Conservation (phyloP, 2,888 invertebrate genomes). For the Drosophila testacea region DNA sequence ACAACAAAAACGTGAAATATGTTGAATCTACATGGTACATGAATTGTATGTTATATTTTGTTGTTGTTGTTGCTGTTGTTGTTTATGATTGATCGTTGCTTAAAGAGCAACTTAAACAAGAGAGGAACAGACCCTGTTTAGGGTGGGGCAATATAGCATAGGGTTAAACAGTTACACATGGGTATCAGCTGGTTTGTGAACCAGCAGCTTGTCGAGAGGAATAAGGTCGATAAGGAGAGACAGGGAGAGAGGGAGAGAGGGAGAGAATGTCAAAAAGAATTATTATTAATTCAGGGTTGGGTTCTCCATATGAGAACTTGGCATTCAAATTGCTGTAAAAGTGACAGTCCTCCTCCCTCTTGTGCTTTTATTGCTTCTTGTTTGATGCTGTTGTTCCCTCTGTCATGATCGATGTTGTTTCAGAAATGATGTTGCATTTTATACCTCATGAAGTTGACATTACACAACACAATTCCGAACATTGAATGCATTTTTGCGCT, state of each 20-base stretch:
- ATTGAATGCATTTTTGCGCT: slow-evolving; percentile 57
- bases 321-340: slow-evolving; percentile 63
- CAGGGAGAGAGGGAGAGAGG: not conserved
- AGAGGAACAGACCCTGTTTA: slow-evolving; percentile 22
- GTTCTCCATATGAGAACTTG: slow-evolving; percentile 43
- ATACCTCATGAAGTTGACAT: slow-evolving; percentile 42
- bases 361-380: slow-evolving; percentile 8
- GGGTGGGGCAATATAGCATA: slow-evolving; percentile 38
- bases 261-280: slow-evolving; percentile 51
- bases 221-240: not conserved
- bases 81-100: slow-evolving; percentile 70
- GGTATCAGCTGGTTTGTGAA: slow-evolving; percentile 32
- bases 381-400: slow-evolving; percentile 4
- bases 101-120: slow-evolving; percentile 59
- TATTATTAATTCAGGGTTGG: slow-evolving; percentile 61
- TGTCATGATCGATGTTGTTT: slow-evolving; percentile 66
- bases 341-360: slow-evolving; percentile 40
- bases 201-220: slow-evolving; percentile 1
- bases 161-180: slow-evolving; percentile 74
- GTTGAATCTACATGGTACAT: slow-evolving; percentile 54
- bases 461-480: slow-evolving; percentile 25
- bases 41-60: slow-evolving; percentile 32
- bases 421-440: slow-evolving; percentile 67
- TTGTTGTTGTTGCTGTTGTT: slow-evolving; percentile 5
- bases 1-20: slow-evolving; percentile 28